Evolutionary conservation across 1,140 invertebrate genomes (phyloP).

Genomic region (Holcopasites calliopsidis): DNA sequence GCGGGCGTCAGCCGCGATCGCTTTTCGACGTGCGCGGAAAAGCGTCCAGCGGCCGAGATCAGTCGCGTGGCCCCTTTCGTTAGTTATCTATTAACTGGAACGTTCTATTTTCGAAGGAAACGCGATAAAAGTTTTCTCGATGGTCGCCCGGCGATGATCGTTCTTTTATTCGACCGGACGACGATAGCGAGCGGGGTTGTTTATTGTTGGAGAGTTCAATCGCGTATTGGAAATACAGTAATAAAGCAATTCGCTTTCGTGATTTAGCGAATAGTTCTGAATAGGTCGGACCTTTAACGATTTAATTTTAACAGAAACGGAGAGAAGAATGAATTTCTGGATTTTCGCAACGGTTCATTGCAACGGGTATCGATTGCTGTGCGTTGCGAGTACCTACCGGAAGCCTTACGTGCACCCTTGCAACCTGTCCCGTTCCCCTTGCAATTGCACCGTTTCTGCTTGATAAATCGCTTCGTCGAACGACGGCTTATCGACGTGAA

Average conservation of each 20-base stretch:
- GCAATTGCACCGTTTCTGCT: background rate
- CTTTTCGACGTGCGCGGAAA: slow-evolving; percentile 34
- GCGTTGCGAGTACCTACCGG: background rate
- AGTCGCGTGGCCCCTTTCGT: slow-evolving; percentile 19
- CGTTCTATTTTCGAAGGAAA: background rate
- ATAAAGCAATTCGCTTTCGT: no score
- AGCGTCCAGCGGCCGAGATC: background rate
- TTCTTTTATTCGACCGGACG: no score
- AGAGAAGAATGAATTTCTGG: background rate
- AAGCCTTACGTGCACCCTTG: slow-evolving; percentile 8
- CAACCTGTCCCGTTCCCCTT: background rate
- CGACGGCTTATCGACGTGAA: background rate
- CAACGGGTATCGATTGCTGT: slow-evolving; percentile 23
- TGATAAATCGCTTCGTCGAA: background rate
- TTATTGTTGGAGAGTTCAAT: no score
- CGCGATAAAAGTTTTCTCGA: no score
- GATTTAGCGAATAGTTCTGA: no score
- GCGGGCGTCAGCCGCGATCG: slow-evolving; percentile 43
- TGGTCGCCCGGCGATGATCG: no score
- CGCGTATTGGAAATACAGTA: no score
- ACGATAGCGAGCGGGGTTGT: no score
- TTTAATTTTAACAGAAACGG: background rate
- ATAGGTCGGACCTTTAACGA: no score
- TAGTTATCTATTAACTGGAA: background rate
- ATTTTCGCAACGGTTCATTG: slow-evolving; percentile 1